Evolutionary conservation across 2,113 vertebrate genomes (phyloP).

Genomic region (Cynoglossus semilaevis): DNA sequence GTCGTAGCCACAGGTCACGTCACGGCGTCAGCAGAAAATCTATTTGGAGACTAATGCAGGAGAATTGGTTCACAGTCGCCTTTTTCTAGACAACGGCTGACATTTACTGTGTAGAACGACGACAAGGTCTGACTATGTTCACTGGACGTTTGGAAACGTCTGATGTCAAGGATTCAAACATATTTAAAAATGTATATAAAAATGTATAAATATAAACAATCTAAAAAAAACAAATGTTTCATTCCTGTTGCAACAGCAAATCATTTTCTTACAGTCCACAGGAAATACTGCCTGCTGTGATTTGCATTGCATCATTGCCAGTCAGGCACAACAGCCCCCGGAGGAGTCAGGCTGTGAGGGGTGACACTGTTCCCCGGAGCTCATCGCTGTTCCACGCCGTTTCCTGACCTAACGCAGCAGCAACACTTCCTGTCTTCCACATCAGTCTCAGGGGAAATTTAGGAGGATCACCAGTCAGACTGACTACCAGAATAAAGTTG

Average conservation of each 20-base stretch:
- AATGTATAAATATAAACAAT: too few species aligned
- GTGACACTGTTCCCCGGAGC: conserved; percentile 10
- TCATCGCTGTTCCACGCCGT: conserved; percentile 26
- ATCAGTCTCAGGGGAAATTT: conserved; percentile 41
- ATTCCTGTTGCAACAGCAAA: background rate
- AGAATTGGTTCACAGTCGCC: too few species aligned
- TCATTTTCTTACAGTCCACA: background rate
- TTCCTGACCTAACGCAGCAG: conserved; percentile 42
- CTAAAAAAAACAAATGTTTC: too few species aligned
- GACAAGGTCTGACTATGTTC: too few species aligned
- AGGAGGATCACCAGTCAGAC: conserved; percentile 30
- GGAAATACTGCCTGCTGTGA: conserved; percentile 18
- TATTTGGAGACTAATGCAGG: background rate
- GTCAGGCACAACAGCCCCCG: conserved; percentile 19
- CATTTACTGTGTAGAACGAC: too few species aligned
- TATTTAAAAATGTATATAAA: too few species aligned
- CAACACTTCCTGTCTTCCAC: conserved; percentile 15
- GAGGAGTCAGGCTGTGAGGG: background rate
- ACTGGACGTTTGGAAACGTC: too few species aligned
- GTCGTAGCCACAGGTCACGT: conserved; percentile 9
- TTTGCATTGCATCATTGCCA: conserved; percentile 20
- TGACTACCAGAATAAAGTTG: conserved; percentile 6
- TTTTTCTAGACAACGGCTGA: too few species aligned
- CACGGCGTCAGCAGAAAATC: background rate
- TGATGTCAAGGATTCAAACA: too few species aligned